Evolutionary conservation across 1,140 invertebrate species (phyloP), one percentile per base, ranked within the genome.

Genomic region (Tetranychus urticae): DNA sequence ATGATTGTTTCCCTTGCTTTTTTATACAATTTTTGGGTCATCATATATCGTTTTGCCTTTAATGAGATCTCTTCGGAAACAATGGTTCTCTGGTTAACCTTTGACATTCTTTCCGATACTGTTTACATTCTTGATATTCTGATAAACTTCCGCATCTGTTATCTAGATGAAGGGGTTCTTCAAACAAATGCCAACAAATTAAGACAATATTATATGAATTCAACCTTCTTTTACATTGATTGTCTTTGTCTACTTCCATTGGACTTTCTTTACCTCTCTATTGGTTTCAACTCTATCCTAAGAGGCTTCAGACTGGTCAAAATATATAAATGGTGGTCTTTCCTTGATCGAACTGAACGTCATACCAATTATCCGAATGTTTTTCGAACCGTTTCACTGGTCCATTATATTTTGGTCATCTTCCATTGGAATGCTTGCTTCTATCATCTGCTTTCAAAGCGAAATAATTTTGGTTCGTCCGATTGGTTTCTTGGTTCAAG

Each of bases 361-460:
- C 92, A 98, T 72, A 97, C 92, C 55, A 97, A 97, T 76, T 97
- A 96, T 76, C 92, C 92, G 62, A 97, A 97, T 77, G 79, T 96
- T 71, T 91, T 97, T 78, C 82, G 92, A 66, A 91, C 88, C 62
- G 81, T 75, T 7, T 86, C 87, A 69, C 79, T 96, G 67, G 86
- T 93, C 71, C 90, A 97, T 78, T 94, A 94, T 77, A 80, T 96
- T 68, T 78, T 97, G 75, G 89, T 93, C 74, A 91, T 96, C 74
- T 97, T 97, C 77, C 93, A 97, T 79, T 97, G 92, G 92, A 97
- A 97, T 75, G 90, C 92, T 66, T 97, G 92, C 78, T 78, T 97
- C 70, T 93, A 90, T 77, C 86, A 93, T 78, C 85, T 93, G 71
- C 88, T 94, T 70, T 83, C 86, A 78, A 89, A 89, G 75, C 84